Conservation (phyloP, 2,113 vertebrate species). For the Antennarius striatus region DNA sequence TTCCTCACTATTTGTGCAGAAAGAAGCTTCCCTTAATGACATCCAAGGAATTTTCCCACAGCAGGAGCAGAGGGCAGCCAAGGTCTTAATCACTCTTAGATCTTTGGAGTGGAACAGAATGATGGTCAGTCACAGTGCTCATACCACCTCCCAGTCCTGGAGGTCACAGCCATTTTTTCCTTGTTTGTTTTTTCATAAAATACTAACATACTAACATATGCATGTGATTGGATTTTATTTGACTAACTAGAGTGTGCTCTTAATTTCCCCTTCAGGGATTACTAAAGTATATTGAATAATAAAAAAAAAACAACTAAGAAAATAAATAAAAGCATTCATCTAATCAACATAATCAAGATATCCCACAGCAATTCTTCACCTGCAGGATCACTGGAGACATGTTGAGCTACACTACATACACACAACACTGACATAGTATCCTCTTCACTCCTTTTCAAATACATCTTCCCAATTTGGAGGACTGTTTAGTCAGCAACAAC, state of each 20-base stretch:
- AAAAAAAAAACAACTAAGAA: too few species aligned
- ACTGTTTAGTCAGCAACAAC: too few species aligned
- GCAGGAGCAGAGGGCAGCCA: conserved; percentile 42
- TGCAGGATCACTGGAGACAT: not conserved
- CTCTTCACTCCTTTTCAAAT: too few species aligned
- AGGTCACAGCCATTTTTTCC: conserved; percentile 4
- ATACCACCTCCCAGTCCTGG: conserved; percentile 38
- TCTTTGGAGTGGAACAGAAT: conserved; percentile 47
- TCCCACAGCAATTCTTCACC: not conserved
- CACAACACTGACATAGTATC: too few species aligned
- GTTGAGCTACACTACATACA: too few species aligned
- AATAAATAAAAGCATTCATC: not conserved
- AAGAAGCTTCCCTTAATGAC: conserved; percentile 64
- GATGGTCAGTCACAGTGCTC: conserved; percentile 30
- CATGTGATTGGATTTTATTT: too few species aligned
- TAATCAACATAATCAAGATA: not conserved
- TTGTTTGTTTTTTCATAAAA: conserved; percentile 1
- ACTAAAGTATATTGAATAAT: too few species aligned
- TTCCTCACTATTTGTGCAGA: conserved; percentile 59
- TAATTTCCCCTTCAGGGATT: too few species aligned
- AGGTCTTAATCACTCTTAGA: conserved; percentile 50
- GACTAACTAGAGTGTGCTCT: too few species aligned
- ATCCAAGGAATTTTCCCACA: conserved; percentile 78
- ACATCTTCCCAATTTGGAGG: too few species aligned
- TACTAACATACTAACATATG: too few species aligned